Evolutionary conservation across 2,888 invertebrate species (phyloP), one percentile per base, ranked within the genome.

Genomic region (Neoaliturus tenellus): DNA sequence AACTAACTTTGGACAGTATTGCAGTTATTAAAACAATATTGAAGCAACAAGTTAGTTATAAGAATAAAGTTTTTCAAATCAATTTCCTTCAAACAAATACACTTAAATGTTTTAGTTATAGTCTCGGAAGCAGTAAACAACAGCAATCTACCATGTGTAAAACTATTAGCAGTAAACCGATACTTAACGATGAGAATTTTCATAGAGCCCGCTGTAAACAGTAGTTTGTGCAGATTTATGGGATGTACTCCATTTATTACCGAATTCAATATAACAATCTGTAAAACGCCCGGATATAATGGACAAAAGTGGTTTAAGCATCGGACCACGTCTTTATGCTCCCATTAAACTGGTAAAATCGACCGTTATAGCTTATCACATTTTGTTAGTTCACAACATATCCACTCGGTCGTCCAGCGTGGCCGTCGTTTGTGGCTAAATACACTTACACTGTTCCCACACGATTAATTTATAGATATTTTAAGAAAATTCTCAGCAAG

Each of bases 181-280:
- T 62, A 31, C 31, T 62, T 62, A 62, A 62, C 62, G 62, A 62
- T 25, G 62, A 20, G 25, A 62, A 62, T 62, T 62, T 62, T 62
- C 62, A 62, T 62, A 62, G 62, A 62, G 28, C 28, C 28, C 62
- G 31, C 31, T 62, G 62, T 62, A 28, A 28, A 62, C 62, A 28
- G 62, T 28, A 62, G 62, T 62, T 62, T 62, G 31, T 12, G 62
- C 51, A 31, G 17, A 62, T 62, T 62, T 62, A 62, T 62, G 62
- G 62, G 62, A 62, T 62, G 62, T 62, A 62, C 62, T 62, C 62
- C 62, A 62, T 62, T 62, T 62, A 62, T 62, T 62, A 28, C 62
- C 62, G 20, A 28, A 62, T 62, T 62, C 62, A 62, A 62, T 62
- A 62, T 62, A 62, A 62, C 62, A 62, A 62, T 62, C 62, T 62